Evolutionary conservation across 2,888 invertebrate genomes (phyloP).

Genomic region (Cremastinae sp.): DNA sequence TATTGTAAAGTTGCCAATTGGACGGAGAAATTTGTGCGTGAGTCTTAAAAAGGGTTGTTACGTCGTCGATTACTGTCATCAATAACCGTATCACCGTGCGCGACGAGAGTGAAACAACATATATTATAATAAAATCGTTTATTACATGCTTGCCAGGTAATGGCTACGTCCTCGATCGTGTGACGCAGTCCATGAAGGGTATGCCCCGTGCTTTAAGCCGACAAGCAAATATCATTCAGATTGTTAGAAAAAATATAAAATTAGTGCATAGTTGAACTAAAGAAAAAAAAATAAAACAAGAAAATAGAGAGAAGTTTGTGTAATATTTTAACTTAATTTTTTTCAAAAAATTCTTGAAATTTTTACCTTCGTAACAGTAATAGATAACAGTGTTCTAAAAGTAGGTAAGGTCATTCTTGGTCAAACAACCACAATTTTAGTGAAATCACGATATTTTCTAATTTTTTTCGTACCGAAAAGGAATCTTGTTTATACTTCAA

Average conservation of each 20-base stretch:
- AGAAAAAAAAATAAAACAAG: too few relatives aligned
- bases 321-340: too few relatives aligned
- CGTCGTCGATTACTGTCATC: constrained; percentile 37
- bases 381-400: too few relatives aligned
- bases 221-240: constrained; percentile 6
- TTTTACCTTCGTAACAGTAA: too few relatives aligned
- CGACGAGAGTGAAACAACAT: constrained; percentile 22
- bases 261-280: too few relatives aligned
- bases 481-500: too few relatives aligned
- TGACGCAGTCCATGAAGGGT: constrained; percentile 29
- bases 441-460: too few relatives aligned
- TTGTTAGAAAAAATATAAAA: constrained; percentile 24
- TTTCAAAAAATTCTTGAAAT: too few relatives aligned
- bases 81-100: constrained; percentile 32
- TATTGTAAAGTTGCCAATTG: constrained; percentile 10
- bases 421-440: too few relatives aligned
- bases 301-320: too few relatives aligned
- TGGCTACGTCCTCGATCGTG: constrained; percentile 44
- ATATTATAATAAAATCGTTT: constrained; percentile 41
- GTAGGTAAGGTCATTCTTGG: too few relatives aligned
- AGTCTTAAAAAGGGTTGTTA: constrained; percentile 30
- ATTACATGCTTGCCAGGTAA: constrained; percentile 41
- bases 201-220: constrained; percentile 16
- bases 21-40: constrained; percentile 7
- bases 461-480: too few relatives aligned